A percentile compares a stretch with the other conserved stretches of the same genome.
Conservation (phyloP, 2,888 invertebrate genomes). For the Hololepta plana region DNA sequence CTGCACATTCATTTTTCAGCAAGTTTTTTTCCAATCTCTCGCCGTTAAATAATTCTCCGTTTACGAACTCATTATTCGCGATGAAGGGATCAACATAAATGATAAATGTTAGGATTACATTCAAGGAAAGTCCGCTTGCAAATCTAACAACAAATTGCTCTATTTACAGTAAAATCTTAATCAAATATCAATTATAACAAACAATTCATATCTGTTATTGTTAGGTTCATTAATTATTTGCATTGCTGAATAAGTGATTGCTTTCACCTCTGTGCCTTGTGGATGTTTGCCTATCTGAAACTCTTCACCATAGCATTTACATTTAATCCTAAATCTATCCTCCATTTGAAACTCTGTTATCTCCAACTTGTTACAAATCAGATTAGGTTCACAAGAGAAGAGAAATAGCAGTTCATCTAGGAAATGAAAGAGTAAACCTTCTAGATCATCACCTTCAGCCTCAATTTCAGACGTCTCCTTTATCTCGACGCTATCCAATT, state of each 20-base stretch:
- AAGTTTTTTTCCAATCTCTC: no score
- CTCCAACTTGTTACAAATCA: conserved; percentile 72
- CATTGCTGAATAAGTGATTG: conserved; percentile 99
- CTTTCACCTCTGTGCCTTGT: conserved; percentile 96
- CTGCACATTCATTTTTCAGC: no score
- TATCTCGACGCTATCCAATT: conserved; percentile 67
- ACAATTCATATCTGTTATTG: conserved; percentile 79
- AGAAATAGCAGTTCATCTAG: conserved; percentile 86
- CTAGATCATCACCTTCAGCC: conserved; percentile 76
- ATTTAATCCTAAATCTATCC: conserved; percentile 64
- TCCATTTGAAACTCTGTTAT: conserved; percentile 68
- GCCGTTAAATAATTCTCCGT: no score
- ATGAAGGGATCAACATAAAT: no score
- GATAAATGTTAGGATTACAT: no score
- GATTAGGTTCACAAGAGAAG: conserved; percentile 80
- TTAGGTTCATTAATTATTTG: conserved; percentile 53
- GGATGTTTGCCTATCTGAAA: conserved; percentile 87
- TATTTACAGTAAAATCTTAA: no score
- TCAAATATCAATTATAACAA: conserved; percentile 96
- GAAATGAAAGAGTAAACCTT: conserved; percentile 78
- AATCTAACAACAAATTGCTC: no score
- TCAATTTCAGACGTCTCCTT: conserved; percentile 61
- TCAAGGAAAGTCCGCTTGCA: no score
- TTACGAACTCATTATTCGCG: no score
- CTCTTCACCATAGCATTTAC: conserved; percentile 79